Percentiles rank a stretch among this genome's conserved stretches.
Evolutionary conservation across 2,888 invertebrate species (phyloP).

Genomic region (Melinopterus prodromus): DNA sequence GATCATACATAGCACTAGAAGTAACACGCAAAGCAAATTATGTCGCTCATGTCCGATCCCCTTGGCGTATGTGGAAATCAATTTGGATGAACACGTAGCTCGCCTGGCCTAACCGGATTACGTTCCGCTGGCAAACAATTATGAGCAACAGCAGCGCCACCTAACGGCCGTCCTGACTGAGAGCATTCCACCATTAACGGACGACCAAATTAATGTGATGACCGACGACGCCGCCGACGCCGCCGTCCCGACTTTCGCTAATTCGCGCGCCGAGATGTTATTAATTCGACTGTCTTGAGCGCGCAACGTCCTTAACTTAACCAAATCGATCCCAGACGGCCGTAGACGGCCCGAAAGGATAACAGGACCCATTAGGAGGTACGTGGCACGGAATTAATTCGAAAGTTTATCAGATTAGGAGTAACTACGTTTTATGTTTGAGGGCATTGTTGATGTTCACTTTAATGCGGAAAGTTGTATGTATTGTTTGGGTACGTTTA

Average conservation of each 20-base stretch:
- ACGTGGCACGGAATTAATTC: background rate
- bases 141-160: background rate
- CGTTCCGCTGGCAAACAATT: background rate
- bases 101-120: background rate
- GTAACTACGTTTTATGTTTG: background rate
- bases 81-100: background rate
- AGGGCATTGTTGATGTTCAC: no score
- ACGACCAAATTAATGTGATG: slow-evolving; percentile 4
- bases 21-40: background rate
- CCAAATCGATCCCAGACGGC: background rate
- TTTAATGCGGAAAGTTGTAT: no score
- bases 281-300: background rate
- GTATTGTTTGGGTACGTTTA: no score
- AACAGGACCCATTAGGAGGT: background rate
- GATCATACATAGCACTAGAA: background rate
- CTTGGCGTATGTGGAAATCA: background rate
- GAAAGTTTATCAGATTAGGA: background rate
- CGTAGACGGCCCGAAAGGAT: background rate
- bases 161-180: background rate
- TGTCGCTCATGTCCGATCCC: background rate
- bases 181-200: background rate
- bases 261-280: background rate
- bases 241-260: background rate
- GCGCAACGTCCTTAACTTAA: background rate
- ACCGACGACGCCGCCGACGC: background rate